These are phyloP conservation scores for Psilopsiagon aymara DNA, from an alignment of 2,113 vertebrate genomes.

Conservation along the genomic window DNA sequence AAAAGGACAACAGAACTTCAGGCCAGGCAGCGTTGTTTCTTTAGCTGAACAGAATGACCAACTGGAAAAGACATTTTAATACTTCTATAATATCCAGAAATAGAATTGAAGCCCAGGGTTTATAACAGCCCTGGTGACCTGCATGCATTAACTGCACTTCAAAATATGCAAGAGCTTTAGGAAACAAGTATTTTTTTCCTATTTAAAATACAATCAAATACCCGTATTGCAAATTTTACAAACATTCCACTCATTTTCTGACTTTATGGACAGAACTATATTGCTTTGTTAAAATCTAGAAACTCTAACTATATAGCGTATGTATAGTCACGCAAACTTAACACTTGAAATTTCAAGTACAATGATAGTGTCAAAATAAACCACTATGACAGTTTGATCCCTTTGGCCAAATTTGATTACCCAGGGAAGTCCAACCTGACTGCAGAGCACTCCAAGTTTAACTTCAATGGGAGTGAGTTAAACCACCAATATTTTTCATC, in stretches of 20 bases:
- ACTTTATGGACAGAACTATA: conserved; percentile 64
- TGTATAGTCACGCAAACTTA: conserved; percentile 8
- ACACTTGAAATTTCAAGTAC: conserved; percentile 45
- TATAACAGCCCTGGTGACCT: conserved; percentile 30
- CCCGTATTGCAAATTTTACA: conserved; percentile 71
- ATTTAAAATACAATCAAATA: conserved; percentile 71
- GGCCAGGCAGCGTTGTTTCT: background rate
- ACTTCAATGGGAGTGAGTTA: background rate
- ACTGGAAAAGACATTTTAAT: background rate
- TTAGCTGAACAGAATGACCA: conserved; percentile 23
- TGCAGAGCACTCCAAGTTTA: background rate
- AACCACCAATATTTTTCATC: background rate
- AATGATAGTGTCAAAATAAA: conserved; percentile 46
- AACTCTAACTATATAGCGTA: conserved; percentile 43
- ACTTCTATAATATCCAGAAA: background rate
- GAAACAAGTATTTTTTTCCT: background rate
- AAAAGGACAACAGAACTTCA: conserved; percentile 58
- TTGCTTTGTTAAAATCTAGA: conserved; percentile 70
- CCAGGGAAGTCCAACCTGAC: background rate
- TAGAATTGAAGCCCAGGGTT: background rate
- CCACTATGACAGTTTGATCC: background rate
- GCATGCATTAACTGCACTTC: conserved; percentile 54
- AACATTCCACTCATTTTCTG: conserved; percentile 61
- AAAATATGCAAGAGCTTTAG: conserved; percentile 5
- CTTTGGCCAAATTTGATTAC: background rate